Base-by-base conservation (phyloP, 2,797 vertebrate species). In the Mus caroli region DNA sequence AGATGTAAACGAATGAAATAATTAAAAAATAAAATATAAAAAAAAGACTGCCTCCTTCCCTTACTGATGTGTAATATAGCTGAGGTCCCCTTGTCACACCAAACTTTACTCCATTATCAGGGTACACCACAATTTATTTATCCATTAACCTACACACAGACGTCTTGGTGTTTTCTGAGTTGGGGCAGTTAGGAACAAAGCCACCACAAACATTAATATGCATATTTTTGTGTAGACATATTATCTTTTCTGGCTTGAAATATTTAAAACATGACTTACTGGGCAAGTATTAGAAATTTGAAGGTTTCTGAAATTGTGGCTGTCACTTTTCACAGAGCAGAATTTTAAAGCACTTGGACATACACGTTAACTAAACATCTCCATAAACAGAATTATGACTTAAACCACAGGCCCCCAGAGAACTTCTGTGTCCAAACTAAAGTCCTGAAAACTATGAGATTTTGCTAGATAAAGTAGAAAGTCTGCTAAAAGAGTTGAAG, bases 201-300 rank as follows among this genome's bases (percentile, higher is more conserved):
- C 12, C 77, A 17, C 4, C 31, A 24, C 40, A 84, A 52, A 64
- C 12, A 37, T 73, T 43, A 17, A 40, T 26, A 15, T 60, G 46
- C 7, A 89, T 43, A 37, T n/a, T 83, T 69, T 37, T 84, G 13
- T 73, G 28, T 64, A 31, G 24, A 79, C 17, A 64, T 52, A 56
- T 12, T 77, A 28, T 56, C 3, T 40, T 76, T 64, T 71, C 75
- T 86, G 52, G 54, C 37, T 94, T 95, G 50, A 90, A 91, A 52
- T 94, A 94, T 43, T 34, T 89, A 87, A 85, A 89, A 17, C 28
- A 91, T 73, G 88, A 89, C 14, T 95, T 58, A 79, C 17, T 54
- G 4, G 15, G 3, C 31, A 87, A 20, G 0, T 67, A 12, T 83
- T 86, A 62, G 12, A 75, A 19, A 62, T 85, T 60, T 37, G 85